Evolutionary conservation across 2,888 invertebrate genomes (phyloP), one percentile per base, ranked within the genome.

Genomic region (Brachypalpus laphriformis): DNA sequence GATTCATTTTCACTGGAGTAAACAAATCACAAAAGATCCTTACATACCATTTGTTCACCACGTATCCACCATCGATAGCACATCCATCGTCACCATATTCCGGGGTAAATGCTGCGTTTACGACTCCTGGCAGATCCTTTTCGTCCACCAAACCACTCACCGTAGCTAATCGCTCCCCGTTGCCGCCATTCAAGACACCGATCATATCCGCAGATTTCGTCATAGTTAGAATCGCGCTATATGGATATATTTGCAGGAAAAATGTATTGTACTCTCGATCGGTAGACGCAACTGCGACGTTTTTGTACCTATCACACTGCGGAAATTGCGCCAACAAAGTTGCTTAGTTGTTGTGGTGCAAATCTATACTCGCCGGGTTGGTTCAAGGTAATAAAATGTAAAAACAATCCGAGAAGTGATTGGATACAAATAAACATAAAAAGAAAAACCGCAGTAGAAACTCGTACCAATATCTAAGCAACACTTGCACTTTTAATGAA

Each of bases 11-110:
- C 61, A 80, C 82, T 82, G 82, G 82, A 82, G 77, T 37, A 72
- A 59, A 45, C 49, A 71, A 49, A 28, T 9, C 0, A 14, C 4
- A 1, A 31, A 4, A 40, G 9, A 31, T 51, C 7, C 16, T 8
- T 49, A 83, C 80, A 28, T 76, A 85, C 85, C 75, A 54, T 20
- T 47, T 80, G n/a, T 28, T 37, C 8, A 9, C 14, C 8, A 49
- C n/a, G 16, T 47, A 37, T 3, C n/a, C 37, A 20, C 51, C 14
- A 1, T 42, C 37, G 1, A n/a, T 28, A 1, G 34, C 75, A 28
- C 70, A 71, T 71, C 71, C 85, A 68, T 81, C 75, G 22, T 85
- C 85, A 8, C 66, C 81, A 14, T 37, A 61, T n/a, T 85, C 85
- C 9, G 66, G 66, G n/a, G 71, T 61, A 31, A 86, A 86, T 0